A percentile compares a stretch with the other conserved stretches of the same genome.
Evolutionary conservation across 2,888 invertebrate species (phyloP).

Genomic region (Cryptocheilus praepositus): DNA sequence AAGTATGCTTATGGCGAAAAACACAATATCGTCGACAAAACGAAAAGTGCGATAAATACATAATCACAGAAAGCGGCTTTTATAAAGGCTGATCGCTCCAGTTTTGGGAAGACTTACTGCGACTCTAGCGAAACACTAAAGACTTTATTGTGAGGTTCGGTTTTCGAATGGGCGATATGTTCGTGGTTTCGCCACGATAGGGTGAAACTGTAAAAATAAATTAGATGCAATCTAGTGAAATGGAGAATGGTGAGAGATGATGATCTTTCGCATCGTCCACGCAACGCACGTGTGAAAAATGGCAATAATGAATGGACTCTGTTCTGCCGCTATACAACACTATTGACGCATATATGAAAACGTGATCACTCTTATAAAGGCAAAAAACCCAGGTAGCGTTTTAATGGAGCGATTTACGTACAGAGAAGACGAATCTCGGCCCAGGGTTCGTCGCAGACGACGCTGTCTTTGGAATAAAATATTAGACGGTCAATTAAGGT

Average conservation of each 20-base stretch:
- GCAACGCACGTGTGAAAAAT: not conserved
- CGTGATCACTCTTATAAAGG: not conserved
- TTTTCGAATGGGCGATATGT: slow-evolving; percentile 60
- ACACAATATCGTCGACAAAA: slow-evolving; percentile 5
- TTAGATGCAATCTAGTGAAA: slow-evolving; percentile 44
- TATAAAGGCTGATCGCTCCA: slow-evolving; percentile 27
- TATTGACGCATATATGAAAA: not conserved
- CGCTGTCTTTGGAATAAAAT: slow-evolving; percentile 1
- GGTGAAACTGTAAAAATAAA: slow-evolving; percentile 65
- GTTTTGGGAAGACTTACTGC: slow-evolving; percentile 61
- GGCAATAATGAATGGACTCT: not conserved
- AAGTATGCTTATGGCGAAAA: slow-evolving; percentile 1
- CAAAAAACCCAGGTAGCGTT: not conserved
- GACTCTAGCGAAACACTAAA: slow-evolving; percentile 67
- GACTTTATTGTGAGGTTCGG: slow-evolving; percentile 65
- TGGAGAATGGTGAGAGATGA: slow-evolving; percentile 13
- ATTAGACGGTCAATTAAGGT: slow-evolving; percentile 2
- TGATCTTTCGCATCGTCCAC: not conserved
- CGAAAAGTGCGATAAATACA: slow-evolving; percentile 37
- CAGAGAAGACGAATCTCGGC: slow-evolving; percentile 1
- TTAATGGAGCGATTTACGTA: too few relatives aligned
- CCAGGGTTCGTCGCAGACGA: not conserved
- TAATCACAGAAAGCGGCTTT: slow-evolving; percentile 44
- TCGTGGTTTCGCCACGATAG: slow-evolving; percentile 63
- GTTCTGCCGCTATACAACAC: not conserved